These are phyloP conservation scores for Linyphia triangularis DNA, from an alignment of 2,888 invertebrate species.

Conservation along the genomic window DNA sequence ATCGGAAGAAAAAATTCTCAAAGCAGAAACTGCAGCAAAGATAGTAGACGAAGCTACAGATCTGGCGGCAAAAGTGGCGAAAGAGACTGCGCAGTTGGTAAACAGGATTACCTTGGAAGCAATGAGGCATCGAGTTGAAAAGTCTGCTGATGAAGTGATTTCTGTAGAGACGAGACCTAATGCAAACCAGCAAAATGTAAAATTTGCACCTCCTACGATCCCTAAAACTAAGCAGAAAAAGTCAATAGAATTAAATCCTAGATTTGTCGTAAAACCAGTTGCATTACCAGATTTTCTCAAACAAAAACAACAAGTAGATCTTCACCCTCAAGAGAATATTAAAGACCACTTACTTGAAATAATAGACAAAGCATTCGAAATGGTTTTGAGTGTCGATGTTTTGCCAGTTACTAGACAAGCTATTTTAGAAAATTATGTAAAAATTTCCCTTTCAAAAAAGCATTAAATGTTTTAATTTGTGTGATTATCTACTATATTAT, in stretches of 20 bases:
- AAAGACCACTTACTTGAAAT: neutral
- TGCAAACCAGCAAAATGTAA: too few species aligned
- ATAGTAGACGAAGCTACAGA: too few species aligned
- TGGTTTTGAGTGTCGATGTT: neutral
- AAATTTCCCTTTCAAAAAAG: neutral
- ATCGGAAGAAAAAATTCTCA: neutral
- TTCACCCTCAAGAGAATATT: neutral
- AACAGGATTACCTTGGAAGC: too few species aligned
- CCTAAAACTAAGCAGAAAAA: too few species aligned
- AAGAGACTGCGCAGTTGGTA: neutral
- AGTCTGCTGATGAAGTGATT: too few species aligned
- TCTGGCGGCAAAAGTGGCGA: too few species aligned
- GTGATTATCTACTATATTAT: too few species aligned
- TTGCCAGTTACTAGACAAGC: neutral
- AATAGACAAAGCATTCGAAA: neutral
- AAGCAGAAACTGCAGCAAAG: too few species aligned
- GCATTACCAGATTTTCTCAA: neutral
- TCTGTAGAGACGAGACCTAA: too few species aligned
- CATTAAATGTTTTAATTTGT: neutral
- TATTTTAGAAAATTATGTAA: neutral
- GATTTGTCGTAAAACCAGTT: neutral
- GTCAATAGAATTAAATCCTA: neutral
- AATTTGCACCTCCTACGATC: too few species aligned
- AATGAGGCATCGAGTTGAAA: too few species aligned
- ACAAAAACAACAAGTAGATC: neutral